Base-by-base conservation (phyloP, 2,113 vertebrate species). In the Eudyptes chrysolophus region DNA sequence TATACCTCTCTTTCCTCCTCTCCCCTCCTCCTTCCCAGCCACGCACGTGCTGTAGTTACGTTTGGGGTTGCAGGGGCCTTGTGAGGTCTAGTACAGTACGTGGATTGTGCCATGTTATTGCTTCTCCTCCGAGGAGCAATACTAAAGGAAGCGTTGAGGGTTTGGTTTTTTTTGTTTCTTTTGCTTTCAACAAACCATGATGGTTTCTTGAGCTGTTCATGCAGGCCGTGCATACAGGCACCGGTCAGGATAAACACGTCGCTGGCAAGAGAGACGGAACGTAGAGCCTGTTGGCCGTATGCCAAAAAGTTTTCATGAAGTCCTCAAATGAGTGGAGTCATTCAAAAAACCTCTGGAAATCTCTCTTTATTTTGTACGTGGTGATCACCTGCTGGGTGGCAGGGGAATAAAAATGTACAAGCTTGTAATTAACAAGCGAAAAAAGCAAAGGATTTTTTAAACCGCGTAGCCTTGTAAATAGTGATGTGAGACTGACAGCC, bases 11-110 rank as follows among this genome's bases (percentile, higher is more conserved):
- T 48, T 57, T 42, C 2, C 54, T 58, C 16, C 58, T 62, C 7
- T 44, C 4, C 30, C 10, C 11, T 66, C 6, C 25, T 76, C 17
- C 32, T 57, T 82, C 9, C 32, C 19, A 9, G 9, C 18, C 7
- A 9, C 4, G 13, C 9, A 1, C 0, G 4, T 55, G 34, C 51
- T 71, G 38, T 7, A 25, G 26, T 40, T 38, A 10, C 12, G 27
- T 10, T 27, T 54, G 46, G 42, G 34, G 25, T 11, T 40, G 54
- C 16, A 64, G 57, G 20, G 16, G 13, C 42, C 6, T 3, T 29
- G 34, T 44, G 14, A 32, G 22, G 16, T 24, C 25, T 21, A 10
- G 16, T 22, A 36, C 4, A 22, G 68, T 5, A 7, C 0, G 0
- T 2, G 7, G 32, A 9, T 32, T 46, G 46, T 46, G 55, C 34